phyloP scores from a whole-genome alignment of 2,888 invertebrate species.

The Euzophera pinguis region DNA sequence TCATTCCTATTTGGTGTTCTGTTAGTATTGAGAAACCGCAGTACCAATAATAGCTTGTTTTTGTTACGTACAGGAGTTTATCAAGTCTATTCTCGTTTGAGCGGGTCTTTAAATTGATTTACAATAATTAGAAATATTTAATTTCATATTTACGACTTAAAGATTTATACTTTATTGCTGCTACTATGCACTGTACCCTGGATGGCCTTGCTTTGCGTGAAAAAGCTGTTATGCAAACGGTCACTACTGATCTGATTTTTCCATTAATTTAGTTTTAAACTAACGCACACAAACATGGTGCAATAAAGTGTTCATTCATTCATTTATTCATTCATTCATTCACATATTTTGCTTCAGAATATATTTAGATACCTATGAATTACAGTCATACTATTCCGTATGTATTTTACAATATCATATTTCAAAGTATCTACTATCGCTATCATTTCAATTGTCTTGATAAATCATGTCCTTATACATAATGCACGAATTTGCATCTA shows the following conservation, averaged over 20 bases:
- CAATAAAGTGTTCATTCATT: too few species aligned
- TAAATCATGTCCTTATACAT: conserved; percentile 5
- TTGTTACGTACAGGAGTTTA: conserved; percentile 2
- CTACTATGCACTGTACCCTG: background rate
- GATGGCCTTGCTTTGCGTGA: background rate
- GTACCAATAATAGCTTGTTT: conserved; percentile 17
- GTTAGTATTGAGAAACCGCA: conserved; percentile 54
- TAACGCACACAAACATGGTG: too few species aligned
- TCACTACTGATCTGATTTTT: too few species aligned
- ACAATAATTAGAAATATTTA: conserved; percentile 8
- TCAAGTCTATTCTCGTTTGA: background rate
- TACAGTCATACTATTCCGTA: too few species aligned
- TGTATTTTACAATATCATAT: too few species aligned
- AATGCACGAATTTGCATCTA: conserved; percentile 6
- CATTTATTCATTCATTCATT: too few species aligned
- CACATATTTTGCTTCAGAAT: background rate
- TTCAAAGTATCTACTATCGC: background rate
- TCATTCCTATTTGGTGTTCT: conserved; percentile 57
- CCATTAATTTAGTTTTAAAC: too few species aligned
- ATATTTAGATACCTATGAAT: background rate
- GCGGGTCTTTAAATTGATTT: background rate
- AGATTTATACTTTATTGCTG: background rate
- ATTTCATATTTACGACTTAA: background rate
- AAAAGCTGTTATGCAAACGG: background rate
- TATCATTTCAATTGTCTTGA: background rate